phyloP scores from a whole-genome alignment of 2,888 invertebrate genomes.

The Lampropteryx suffumata region DNA sequence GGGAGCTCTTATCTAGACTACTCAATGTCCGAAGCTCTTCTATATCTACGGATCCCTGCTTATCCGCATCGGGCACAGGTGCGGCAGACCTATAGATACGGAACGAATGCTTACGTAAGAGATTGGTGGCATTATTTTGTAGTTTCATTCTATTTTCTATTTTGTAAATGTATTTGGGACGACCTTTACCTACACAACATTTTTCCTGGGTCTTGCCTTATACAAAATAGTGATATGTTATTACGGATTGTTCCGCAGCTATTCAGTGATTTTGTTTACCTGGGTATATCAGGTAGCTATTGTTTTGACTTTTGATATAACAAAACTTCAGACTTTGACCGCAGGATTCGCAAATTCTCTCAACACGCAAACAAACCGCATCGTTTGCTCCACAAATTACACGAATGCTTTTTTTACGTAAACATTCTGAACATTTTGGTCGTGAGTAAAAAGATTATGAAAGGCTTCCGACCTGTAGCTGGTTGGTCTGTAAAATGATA shows the following conservation, averaged over 20 bases:
- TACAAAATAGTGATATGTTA: not conserved
- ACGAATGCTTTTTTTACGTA: not conserved
- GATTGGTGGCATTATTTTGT: slow-evolving; percentile 9
- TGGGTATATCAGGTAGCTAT: not conserved
- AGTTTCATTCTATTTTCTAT: slow-evolving; percentile 8
- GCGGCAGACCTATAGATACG: slow-evolving; percentile 27
- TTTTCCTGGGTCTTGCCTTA: not conserved
- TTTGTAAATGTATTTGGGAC: slow-evolving; percentile 9
- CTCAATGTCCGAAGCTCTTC: slow-evolving; percentile 11
- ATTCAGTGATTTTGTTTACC: not conserved
- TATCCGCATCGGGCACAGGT: slow-evolving; percentile 42
- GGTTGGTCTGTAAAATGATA: no score
- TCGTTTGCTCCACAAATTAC: not conserved
- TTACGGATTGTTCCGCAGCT: no score
- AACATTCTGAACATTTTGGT: no score
- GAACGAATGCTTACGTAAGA: slow-evolving; percentile 12
- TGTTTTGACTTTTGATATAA: no score
- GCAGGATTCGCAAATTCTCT: not conserved
- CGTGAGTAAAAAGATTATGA: no score
- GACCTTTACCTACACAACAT: not conserved
- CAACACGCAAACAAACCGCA: slow-evolving; percentile 1
- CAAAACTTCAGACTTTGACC: not conserved
- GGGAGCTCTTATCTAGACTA: slow-evolving; percentile 9
- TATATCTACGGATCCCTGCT: slow-evolving; percentile 18
- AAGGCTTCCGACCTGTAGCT: no score